Conservation (phyloP, 2,797 vertebrate species). For the Sebastiscus tertius region DNA sequence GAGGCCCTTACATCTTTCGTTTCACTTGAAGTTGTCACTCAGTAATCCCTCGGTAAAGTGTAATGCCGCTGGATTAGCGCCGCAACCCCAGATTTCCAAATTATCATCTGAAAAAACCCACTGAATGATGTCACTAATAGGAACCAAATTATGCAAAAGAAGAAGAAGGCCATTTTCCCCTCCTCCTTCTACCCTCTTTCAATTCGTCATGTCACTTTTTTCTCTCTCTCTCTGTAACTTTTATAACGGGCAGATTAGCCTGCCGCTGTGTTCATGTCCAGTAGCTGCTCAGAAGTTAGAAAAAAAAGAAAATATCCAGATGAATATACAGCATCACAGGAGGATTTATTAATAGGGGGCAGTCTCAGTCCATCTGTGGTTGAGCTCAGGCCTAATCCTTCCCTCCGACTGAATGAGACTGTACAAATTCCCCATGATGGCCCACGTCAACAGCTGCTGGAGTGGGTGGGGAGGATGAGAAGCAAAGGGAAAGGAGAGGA, state of each 20-base stretch:
- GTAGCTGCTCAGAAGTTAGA: conserved; percentile 34
- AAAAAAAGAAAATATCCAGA: conserved; percentile 32
- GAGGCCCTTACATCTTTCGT: conserved; percentile 84
- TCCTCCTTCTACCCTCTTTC: conserved; percentile 37
- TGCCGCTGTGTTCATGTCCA: conserved; percentile 61
- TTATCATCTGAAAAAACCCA: conserved; percentile 78
- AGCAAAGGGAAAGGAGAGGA: conserved; percentile 30
- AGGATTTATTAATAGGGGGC: conserved; percentile 77
- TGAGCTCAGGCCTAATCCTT: conserved; percentile 70
- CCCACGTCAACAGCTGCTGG: conserved; percentile 67
- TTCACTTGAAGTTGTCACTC: conserved; percentile 88
- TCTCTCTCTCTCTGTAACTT: conserved; percentile 53
- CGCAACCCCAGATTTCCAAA: conserved; percentile 81
- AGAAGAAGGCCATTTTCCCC: conserved; percentile 33
- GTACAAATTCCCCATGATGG: conserved; percentile 71
- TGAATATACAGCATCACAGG: conserved; percentile 67
- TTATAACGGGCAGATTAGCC: conserved; percentile 70
- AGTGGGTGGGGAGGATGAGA: conserved; percentile 62
- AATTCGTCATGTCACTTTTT: conserved; percentile 65
- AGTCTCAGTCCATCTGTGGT: conserved; percentile 75
- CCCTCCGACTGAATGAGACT: conserved; percentile 58
- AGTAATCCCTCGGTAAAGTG: conserved; percentile 86
- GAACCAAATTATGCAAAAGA: conserved; percentile 78
- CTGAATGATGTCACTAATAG: conserved; percentile 80
- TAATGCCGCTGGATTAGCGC: conserved; percentile 82